These are phyloP conservation scores for Ceraclea dissimilis DNA, from an alignment of 2,888 invertebrate species.

Conservation along the genomic window DNA sequence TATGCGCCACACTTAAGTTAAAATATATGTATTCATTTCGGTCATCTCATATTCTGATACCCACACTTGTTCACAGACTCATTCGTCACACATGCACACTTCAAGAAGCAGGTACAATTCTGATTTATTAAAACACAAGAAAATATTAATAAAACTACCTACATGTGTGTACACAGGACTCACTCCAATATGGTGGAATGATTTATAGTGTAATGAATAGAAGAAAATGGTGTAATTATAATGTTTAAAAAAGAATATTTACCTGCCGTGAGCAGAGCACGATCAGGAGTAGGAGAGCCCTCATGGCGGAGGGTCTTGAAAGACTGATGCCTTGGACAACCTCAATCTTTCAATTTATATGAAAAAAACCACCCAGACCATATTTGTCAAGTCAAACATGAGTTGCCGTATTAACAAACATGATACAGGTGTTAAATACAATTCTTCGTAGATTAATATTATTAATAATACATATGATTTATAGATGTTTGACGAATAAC, in stretches of 20 bases:
- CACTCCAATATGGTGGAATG: not conserved
- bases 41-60: too few species aligned
- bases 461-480: conserved; percentile 20
- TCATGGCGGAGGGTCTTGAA: conserved; percentile 25
- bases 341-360: conserved; percentile 19
- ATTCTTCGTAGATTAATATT: conserved; percentile 4
- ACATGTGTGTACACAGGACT: too few species aligned
- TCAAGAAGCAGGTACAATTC: too few species aligned
- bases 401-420: conserved; percentile 15
- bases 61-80: too few species aligned
- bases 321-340: conserved; percentile 19
- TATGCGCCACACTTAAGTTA: too few species aligned
- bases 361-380: not conserved
- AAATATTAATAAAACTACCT: too few species aligned
- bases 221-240: not conserved
- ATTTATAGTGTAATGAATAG: not conserved
- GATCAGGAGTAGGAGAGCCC: conserved; percentile 25
- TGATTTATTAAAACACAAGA: too few species aligned
- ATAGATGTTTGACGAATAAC: conserved; percentile 19
- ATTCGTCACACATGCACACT: too few species aligned
- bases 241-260: conserved; percentile 6
- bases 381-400: conserved; percentile 12
- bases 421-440: conserved; percentile 15
- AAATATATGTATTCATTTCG: too few species aligned
- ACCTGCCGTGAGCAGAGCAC: conserved; percentile 26